Conservation (phyloP, 2,888 invertebrate species). For the Miltochrista miniata region DNA sequence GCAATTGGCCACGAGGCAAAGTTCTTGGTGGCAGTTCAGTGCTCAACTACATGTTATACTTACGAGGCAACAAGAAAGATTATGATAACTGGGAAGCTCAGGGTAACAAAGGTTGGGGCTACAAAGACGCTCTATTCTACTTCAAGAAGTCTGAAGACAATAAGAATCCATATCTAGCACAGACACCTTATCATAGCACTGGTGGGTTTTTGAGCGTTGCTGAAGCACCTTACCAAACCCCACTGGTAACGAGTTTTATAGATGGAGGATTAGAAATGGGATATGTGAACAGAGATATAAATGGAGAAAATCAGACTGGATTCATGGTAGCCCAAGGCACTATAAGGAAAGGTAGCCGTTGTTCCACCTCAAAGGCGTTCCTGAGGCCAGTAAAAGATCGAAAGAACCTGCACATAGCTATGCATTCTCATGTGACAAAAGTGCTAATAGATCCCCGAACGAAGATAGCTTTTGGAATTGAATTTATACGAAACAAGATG, state of each 20-base stretch:
- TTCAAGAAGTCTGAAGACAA: constrained; percentile 97
- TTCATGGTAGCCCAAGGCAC: constrained; percentile 96
- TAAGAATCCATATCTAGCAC: constrained; percentile 91
- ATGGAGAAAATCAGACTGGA: constrained; percentile 93
- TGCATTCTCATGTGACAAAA: constrained; percentile 91
- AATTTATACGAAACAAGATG: constrained; percentile 89
- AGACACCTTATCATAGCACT: constrained; percentile 90
- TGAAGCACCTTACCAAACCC: constrained; percentile 94
- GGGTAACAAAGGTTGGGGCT: constrained; percentile 96
- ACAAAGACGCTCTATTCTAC: constrained; percentile 90
- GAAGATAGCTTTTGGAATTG: constrained; percentile 92
- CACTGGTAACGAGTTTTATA: constrained; percentile 91
- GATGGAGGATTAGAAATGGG: constrained; percentile 93
- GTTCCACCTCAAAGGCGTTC: constrained; percentile 95
- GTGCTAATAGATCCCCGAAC: constrained; percentile 88
- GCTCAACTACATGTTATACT: constrained; percentile 95
- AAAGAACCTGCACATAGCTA: constrained; percentile 92
- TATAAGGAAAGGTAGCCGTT: constrained; percentile 90
- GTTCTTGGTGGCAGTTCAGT: constrained; percentile 95
- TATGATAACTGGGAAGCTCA: constrained; percentile 95
- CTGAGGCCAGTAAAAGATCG: constrained; percentile 90
- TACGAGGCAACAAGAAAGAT: constrained; percentile 94
- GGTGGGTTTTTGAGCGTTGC: constrained; percentile 93
- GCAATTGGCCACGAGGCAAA: constrained; percentile 96
- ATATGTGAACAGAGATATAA: constrained; percentile 93